Evolutionary conservation across 2,797 vertebrate genomes (phyloP), one percentile per base, ranked within the genome.

Genomic region (Tokudaia tokunoshimensis): DNA sequence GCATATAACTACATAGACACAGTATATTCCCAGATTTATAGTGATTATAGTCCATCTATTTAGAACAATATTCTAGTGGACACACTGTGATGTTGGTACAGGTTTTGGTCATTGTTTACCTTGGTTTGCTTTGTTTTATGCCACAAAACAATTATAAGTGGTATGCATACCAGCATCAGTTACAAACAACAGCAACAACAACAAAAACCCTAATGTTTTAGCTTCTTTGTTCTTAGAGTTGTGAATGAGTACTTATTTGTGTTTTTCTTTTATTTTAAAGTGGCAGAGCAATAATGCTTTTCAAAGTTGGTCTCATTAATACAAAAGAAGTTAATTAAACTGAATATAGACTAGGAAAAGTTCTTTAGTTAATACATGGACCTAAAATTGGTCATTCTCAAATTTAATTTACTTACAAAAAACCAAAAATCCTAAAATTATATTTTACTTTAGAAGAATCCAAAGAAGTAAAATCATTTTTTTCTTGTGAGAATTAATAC

Each of bases 321-420:
- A 91, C 82, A 89, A 89, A n/a, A 78, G 9, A 92, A 47, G 4
- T 85, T 65, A 89, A 37, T 34, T 96, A 81, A 82, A 75, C 74
- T 47, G 13, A 85, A 85, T 15, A 29, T 92, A 29, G 41, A 93
- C 59, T 44, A 92, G 6, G 63, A 75, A 94, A 72, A 70, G 9
- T 89, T 65, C 94, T 74, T 57, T 44, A 76, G 31, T 4, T 89
- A 79, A 81, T 90, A 4, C 67, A 12, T 72, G 15, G 78, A 31
- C 5, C 97, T 4, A 57, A 57, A 82, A 89, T n/a, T 24, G 82
- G 17, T 72, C 93, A 6, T 74, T 81, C 31, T 93, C 78, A 95
- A 87, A 93, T 94, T 86, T 88, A 85, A 92, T 75, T 94, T 88
- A 72, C 81, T 94, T 95, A 41, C 31, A 94, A 74, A 94, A 26